Evolutionary conservation across 2,113 vertebrate genomes (phyloP).

Genomic region (Sprattus sprattus): DNA sequence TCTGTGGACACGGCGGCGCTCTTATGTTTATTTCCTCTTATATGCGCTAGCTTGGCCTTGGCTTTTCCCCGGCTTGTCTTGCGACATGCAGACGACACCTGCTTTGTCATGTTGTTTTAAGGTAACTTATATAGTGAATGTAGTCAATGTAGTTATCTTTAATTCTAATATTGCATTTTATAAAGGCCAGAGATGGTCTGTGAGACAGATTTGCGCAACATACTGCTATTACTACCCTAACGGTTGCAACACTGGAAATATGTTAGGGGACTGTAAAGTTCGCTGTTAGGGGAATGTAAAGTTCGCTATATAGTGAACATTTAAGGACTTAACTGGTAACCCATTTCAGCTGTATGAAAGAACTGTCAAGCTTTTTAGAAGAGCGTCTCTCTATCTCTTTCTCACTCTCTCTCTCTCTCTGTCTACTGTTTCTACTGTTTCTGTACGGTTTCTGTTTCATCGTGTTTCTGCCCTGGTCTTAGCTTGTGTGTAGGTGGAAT

Average conservation of each 20-base stretch:
- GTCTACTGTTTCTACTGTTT: no score
- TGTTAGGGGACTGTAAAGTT: not conserved
- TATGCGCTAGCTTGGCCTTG: not conserved
- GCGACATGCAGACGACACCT: not conserved
- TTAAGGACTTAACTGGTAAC: not conserved
- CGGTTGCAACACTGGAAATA: not conserved
- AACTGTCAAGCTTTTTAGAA: not conserved
- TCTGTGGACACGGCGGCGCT: not conserved
- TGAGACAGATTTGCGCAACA: slow-evolving; percentile 9
- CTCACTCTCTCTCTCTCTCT: no score
- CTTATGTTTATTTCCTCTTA: not conserved
- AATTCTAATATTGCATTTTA: not conserved
- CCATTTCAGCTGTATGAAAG: not conserved
- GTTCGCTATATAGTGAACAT: not conserved
- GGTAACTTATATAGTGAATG: not conserved
- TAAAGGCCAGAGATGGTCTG: not conserved
- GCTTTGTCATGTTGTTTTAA: not conserved
- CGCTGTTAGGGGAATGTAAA: no score
- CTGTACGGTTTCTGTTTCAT: not conserved
- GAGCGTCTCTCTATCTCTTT: not conserved
- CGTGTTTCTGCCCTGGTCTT: slow-evolving; percentile 2
- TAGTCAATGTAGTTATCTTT: not conserved
- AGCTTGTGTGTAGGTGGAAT: slow-evolving; percentile 34
- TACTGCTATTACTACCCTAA: not conserved
- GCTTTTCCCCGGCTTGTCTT: not conserved